Evolutionary conservation across 2,113 vertebrate genomes (phyloP).

Genomic region (Podilymbus podiceps): DNA sequence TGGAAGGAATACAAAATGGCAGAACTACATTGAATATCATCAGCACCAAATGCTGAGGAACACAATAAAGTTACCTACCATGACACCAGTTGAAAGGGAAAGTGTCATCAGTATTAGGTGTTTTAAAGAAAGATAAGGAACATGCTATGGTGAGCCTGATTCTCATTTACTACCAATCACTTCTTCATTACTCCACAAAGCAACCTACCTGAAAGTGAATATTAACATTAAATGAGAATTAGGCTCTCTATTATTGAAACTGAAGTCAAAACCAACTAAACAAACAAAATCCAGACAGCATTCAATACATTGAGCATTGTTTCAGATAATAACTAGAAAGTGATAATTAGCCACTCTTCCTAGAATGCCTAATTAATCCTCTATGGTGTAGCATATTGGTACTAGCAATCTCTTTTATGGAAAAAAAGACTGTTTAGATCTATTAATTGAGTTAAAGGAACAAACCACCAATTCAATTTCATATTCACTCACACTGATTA

Average conservation of each 20-base stretch:
- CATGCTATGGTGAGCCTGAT: neutral
- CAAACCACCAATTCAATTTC: neutral
- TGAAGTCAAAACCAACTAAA: neutral
- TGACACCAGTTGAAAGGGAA: neutral
- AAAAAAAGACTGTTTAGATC: neutral
- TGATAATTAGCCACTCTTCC: neutral
- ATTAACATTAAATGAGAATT: neutral
- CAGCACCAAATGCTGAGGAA: neutral
- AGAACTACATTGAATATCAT: neutral
- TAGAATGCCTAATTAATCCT: neutral
- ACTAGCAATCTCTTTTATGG: neutral
- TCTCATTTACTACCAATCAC: neutral
- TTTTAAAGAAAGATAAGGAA: neutral
- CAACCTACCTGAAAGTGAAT: neutral
- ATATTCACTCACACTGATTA: neutral
- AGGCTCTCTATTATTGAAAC: neutral
- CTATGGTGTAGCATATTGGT: neutral
- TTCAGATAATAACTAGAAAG: conserved; percentile 4
- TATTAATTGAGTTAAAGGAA: neutral
- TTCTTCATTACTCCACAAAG: neutral
- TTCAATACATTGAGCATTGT: neutral
- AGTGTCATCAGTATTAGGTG: neutral
- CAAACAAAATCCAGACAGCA: neutral
- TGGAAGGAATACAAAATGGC: neutral
- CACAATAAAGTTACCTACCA: neutral